phyloP scores from a whole-genome alignment of 2,888 invertebrate genomes.

The Tethea ocularis region DNA sequence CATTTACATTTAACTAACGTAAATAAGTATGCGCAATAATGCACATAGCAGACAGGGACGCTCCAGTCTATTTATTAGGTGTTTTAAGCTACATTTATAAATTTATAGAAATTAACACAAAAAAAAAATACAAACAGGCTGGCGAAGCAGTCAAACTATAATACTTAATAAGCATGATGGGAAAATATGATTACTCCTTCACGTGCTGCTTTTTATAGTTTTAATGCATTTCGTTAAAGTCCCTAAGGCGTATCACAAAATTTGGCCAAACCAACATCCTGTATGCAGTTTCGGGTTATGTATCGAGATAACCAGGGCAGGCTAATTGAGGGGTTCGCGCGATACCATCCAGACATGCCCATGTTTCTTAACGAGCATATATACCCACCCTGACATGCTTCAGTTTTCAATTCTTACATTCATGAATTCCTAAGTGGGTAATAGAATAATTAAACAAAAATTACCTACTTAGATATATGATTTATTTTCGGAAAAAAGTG shows the following conservation, averaged over 20 bases:
- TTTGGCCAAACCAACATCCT: not conserved
- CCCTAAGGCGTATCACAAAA: not conserved
- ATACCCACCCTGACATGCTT: conserved; percentile 46
- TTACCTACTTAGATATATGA: too few relatives aligned
- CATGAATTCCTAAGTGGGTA: not conserved
- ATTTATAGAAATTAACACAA: too few relatives aligned
- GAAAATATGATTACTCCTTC: not conserved
- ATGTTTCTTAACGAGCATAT: conserved; percentile 59
- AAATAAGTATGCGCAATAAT: too few relatives aligned
- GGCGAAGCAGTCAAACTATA: not conserved
- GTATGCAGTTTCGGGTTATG: conserved; percentile 59
- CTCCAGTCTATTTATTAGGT: too few relatives aligned
- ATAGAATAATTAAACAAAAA: too few relatives aligned
- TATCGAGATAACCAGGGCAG: conserved; percentile 59
- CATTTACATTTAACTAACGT: too few relatives aligned
- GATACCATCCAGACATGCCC: conserved; percentile 65
- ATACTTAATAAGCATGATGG: not conserved
- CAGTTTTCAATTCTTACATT: conserved; percentile 15
- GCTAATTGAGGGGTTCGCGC: conserved; percentile 70
- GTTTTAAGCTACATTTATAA: too few relatives aligned
- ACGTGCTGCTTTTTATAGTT: not conserved
- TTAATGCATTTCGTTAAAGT: not conserved
- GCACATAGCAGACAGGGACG: too few relatives aligned
- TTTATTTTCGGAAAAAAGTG: too few relatives aligned
- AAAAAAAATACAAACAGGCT: not conserved